Evolutionary conservation across 2,113 vertebrate species (phyloP).

Genomic region (Diphyllodes magnificus): DNA sequence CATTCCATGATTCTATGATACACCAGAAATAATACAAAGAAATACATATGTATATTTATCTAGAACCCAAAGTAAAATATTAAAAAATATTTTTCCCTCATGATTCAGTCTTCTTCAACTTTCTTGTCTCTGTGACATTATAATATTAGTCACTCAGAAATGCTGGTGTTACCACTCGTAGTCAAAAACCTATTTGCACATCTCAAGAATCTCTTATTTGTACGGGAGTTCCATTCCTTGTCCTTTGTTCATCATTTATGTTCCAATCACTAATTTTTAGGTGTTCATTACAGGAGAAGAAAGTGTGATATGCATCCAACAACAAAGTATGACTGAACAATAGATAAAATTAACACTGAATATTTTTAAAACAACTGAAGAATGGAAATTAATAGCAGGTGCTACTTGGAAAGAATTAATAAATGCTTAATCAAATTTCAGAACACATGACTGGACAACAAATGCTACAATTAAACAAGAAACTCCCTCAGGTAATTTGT

Average conservation of each 20-base stretch:
- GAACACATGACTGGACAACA: background rate
- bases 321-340: background rate
- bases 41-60: background rate
- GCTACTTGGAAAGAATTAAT: background rate
- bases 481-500: background rate
- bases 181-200: background rate
- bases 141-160: background rate
- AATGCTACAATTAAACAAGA: background rate
- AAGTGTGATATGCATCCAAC: background rate
- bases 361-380: background rate
- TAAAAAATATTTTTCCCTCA: background rate
- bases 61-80: background rate
- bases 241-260: background rate
- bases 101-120: background rate
- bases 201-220: background rate
- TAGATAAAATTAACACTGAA: background rate
- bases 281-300: background rate
- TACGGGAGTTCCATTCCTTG: background rate
- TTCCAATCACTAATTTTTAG: background rate
- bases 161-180: background rate
- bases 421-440: background rate
- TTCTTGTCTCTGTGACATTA: background rate
- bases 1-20: background rate
- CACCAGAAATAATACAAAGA: background rate
- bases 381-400: background rate